These are phyloP conservation scores for Ormyrus thymus DNA, from an alignment of 2,888 invertebrate genomes.

Conservation along the genomic window DNA sequence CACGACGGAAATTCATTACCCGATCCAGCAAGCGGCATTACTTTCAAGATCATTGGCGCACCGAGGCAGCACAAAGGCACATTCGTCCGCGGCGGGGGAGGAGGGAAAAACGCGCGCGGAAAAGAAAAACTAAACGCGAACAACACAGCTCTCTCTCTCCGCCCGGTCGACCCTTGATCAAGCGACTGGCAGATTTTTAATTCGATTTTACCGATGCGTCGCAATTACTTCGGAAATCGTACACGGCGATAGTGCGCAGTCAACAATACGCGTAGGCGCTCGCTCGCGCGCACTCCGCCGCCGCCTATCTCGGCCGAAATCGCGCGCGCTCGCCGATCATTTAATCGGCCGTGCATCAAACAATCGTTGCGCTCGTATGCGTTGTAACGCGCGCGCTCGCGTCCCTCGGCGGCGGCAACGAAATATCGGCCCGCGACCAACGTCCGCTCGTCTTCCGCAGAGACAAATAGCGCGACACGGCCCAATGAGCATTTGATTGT, in stretches of 20 bases:
- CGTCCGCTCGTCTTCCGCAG: slow-evolving; percentile 71
- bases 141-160: not conserved
- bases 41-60: too few relatives aligned
- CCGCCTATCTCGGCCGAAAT: slow-evolving; percentile 60
- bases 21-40: too few relatives aligned
- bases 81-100: not conserved
- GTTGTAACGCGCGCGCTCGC: not conserved
- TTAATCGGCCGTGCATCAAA: slow-evolving; percentile 73
- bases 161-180: slow-evolving; percentile 20
- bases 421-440: slow-evolving; percentile 46
- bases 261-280: slow-evolving; percentile 23
- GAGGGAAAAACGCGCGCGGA: not conserved
- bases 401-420: slow-evolving; percentile 4
- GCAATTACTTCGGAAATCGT: slow-evolving; percentile 41
- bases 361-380: slow-evolving; percentile 66
- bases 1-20: too few relatives aligned
- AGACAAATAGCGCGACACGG: slow-evolving; percentile 69
- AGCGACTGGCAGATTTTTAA: slow-evolving; percentile 43
- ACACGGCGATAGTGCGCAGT: not conserved
- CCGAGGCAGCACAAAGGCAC: not conserved
- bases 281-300: not conserved
- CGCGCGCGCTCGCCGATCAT: slow-evolving; percentile 64
- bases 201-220: slow-evolving; percentile 39
- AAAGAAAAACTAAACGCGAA: not conserved
- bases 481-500: slow-evolving; percentile 72